Percentiles rank a stretch among this genome's conserved stretches.
Conservation (phyloP, 1,140 invertebrate genomes). For the Drosophila serrata region DNA sequence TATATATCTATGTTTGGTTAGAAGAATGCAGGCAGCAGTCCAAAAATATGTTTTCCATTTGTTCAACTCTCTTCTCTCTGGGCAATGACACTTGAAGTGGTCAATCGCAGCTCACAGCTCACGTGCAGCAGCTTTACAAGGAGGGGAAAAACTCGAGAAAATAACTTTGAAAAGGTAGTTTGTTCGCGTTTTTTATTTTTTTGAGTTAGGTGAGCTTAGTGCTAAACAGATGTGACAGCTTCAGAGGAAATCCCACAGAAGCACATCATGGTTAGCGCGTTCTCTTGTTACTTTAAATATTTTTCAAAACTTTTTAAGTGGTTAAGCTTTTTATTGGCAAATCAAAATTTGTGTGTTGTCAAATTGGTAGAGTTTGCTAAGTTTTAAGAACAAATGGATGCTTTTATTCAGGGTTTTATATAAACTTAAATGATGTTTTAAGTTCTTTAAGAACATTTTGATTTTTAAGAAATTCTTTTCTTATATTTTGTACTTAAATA, state of each 20-base stretch:
- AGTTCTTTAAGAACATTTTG: not conserved
- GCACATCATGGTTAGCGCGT: not conserved
- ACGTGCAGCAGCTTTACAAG: constrained; percentile 49
- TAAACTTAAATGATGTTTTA: not conserved
- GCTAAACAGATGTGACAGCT: constrained; percentile 46
- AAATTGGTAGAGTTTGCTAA: not conserved
- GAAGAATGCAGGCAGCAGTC: constrained; percentile 65
- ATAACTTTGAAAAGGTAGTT: constrained; percentile 2
- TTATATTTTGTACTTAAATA: not conserved
- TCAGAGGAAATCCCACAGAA: constrained; percentile 38
- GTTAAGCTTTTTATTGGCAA: not conserved
- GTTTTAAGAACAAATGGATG: not conserved
- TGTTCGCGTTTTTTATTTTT: constrained; percentile 7
- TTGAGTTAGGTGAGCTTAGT: constrained; percentile 50
- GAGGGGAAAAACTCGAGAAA: not conserved
- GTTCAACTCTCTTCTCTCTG: constrained; percentile 49
- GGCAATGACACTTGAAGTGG: constrained; percentile 76
- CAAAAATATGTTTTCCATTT: constrained; percentile 17
- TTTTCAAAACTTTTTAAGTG: not conserved
- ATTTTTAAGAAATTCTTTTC: not conserved
- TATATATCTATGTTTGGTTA: constrained; percentile 47
- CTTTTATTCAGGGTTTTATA: no score
- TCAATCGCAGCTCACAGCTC: constrained; percentile 26
- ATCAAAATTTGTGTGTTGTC: not conserved
- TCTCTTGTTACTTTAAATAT: constrained; percentile 16